Base-by-base conservation (phyloP, 2,797 vertebrate genomes). In the Botia kubotai region DNA sequence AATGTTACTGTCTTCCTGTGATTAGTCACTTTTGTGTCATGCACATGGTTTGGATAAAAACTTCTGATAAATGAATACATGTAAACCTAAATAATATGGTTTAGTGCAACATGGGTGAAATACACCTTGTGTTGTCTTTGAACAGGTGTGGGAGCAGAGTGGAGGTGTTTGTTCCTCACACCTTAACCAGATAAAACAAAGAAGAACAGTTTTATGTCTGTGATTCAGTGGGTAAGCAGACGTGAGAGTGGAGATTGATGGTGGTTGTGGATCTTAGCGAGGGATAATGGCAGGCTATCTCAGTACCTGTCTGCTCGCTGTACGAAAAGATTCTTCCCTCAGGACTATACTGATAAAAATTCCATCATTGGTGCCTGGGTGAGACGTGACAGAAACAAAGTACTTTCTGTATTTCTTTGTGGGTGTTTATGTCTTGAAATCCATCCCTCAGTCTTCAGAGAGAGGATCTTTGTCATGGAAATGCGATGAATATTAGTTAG, bases 251-350 rank as follows among this genome's bases (percentile, higher is more conserved):
- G 86, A 88, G 89, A 92, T 91, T 88, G 90, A 91, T 90, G 87
- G 87, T 83, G 90, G 89, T 79, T 87, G 85, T 85, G 81, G 71
- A 77, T 85, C 81, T 72, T 76, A 83, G 74, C 85, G 10, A 53
- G 57, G 81, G 83, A 88, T 91, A 92, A 92, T 91, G 82, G 87
- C 86, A 87, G 85, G 87, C 86, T 90, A 90, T 94, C 89, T 89
- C 82, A 33, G 73, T 58, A 82, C 82, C 90, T 90, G 89, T 90
- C 90, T 86, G 85, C 72, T 82, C 86, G 90, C 89, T 86, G 83
- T 89, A 90, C 86, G 85, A 88, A 90, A 90, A 89, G 84, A 90
- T 90, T 87, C 86, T 85, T 89, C 91, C 90, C 90, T 83, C 84
- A 84, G 87, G 87, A 84, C 75, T 75, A 46, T 46, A 52, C 77